Conservation (phyloP, 53 echinoderm and acorn worm genomes). For the Holothuria scabra region DNA sequence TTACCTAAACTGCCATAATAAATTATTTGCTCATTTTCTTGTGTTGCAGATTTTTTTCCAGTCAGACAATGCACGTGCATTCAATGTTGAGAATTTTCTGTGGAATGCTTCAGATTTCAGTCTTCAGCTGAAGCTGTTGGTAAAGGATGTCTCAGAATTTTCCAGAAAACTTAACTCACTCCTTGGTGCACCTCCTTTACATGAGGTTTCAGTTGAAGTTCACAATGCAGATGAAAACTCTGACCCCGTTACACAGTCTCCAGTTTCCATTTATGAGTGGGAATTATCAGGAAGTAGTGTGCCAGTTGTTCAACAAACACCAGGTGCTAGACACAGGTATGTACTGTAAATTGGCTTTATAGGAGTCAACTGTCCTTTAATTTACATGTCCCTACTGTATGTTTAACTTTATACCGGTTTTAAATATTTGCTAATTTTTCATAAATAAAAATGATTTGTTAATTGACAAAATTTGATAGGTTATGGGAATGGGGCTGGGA, state of each 20-base stretch:
- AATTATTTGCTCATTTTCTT: neutral
- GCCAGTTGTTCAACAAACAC: too few relatives aligned
- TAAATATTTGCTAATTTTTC: too few relatives aligned
- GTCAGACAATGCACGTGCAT: conserved; percentile 3
- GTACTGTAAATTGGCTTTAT: too few relatives aligned
- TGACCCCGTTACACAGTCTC: neutral
- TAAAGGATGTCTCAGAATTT: conserved; percentile 1
- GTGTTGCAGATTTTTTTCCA: conserved; percentile 23
- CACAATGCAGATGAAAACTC: conserved; percentile 6
- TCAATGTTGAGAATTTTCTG: neutral
- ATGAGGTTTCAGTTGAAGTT: conserved; percentile 22
- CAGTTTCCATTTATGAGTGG: conserved; percentile 10
- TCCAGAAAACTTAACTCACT: conserved; percentile 15
- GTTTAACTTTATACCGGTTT: too few relatives aligned
- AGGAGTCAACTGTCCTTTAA: too few relatives aligned
- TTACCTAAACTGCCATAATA: too few relatives aligned
- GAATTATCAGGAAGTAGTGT: neutral
- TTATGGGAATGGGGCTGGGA: too few relatives aligned
- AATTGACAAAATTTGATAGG: too few relatives aligned
- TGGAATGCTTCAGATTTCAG: conserved; percentile 26
- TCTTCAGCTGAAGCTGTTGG: conserved; percentile 3
- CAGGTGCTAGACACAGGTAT: too few relatives aligned
- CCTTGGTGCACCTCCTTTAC: neutral
- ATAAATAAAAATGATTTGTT: too few relatives aligned
- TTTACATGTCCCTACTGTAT: too few relatives aligned